These are phyloP conservation scores for Alloplasta piceator DNA, from an alignment of 2,888 invertebrate genomes.

Conservation along the genomic window DNA sequence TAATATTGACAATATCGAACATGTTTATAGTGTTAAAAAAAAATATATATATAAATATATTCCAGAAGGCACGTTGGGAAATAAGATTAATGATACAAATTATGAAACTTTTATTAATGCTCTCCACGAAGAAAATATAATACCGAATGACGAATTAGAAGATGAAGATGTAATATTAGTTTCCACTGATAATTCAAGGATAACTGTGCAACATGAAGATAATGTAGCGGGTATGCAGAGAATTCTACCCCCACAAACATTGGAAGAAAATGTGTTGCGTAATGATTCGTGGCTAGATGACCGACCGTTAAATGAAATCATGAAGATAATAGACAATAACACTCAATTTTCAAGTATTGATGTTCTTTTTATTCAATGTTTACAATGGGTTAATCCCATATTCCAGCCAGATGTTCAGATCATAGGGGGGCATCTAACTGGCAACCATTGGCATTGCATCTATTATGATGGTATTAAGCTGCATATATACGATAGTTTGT, in stretches of 20 bases:
- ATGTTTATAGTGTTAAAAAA: neutral
- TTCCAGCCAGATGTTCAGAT: conserved; percentile 22
- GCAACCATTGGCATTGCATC: conserved; percentile 29
- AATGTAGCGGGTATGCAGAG: too few species aligned
- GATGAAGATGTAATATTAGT: neutral
- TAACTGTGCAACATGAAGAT: too few species aligned
- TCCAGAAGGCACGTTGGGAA: too few species aligned
- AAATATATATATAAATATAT: neutral
- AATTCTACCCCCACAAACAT: neutral
- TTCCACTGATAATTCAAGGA: too few species aligned
- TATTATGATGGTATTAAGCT: conserved; percentile 5
- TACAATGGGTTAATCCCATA: conserved; percentile 24
- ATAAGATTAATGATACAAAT: neutral
- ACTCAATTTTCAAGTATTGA: conserved; percentile 18
- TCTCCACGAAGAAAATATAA: too few species aligned
- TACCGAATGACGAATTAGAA: neutral
- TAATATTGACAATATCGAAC: neutral
- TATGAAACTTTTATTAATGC: too few species aligned
- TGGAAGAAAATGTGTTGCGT: conserved; percentile 24
- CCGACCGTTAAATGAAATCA: conserved; percentile 21
- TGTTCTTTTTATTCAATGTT: conserved; percentile 27
- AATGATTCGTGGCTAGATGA: conserved; percentile 36
- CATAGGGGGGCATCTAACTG: conserved; percentile 14
- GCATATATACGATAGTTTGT: too few species aligned
- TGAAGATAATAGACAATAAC: conserved; percentile 27